Evolutionary conservation across 92 coral and sea anemone species (phyloP), one percentile per base, ranked within the genome.

Genomic region (Palythoa grandis): DNA sequence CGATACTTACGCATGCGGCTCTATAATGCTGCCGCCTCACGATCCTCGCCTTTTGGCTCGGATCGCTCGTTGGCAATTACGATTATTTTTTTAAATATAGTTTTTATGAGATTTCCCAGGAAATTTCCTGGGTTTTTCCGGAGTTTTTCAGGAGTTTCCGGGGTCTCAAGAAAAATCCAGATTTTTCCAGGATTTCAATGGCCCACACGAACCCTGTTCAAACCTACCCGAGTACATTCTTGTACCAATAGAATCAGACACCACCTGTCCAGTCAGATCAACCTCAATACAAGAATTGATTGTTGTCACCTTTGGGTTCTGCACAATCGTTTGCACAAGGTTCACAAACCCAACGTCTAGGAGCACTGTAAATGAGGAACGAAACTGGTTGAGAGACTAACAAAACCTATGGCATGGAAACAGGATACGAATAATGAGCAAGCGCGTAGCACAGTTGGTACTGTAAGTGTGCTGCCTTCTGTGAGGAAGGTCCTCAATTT

Each of bases 221-320:
- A 54, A 54, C 61, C 9, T 82, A 95, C 98, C 98, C 89, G 98
- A 95, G 79, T 96, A 96, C 95, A 96, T 84, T 77, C 88, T 89
- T 37, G 98, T 96, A 10, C 98, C 98, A 67, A 96, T 96, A 23
- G 98, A 96, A 72, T 96, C 98, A 0, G 98, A 92, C 58, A 96
- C 98, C 71, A 96, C 98, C 83, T 96, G 98, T 19, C 98, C 98
- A 53, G 98, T 96, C 52, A 96, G 88, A 65, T 96, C 98, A 39
- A 96, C 96, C 72, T 96, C 98, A 68, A 96, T 96, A 72, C 98
- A 96, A 1, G 98, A 96, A 76, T 96, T 96, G 56, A 96, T 96
- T 38, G 98, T 92, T 1, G 98, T 96, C 37, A 96, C 96, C 79
- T 90, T 96, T 7, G 98, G 98, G 63, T 96, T 96, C 76, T 89